Base-by-base conservation (phyloP, 2,797 vertebrate species). In the Triplophysa bombifrons region DNA sequence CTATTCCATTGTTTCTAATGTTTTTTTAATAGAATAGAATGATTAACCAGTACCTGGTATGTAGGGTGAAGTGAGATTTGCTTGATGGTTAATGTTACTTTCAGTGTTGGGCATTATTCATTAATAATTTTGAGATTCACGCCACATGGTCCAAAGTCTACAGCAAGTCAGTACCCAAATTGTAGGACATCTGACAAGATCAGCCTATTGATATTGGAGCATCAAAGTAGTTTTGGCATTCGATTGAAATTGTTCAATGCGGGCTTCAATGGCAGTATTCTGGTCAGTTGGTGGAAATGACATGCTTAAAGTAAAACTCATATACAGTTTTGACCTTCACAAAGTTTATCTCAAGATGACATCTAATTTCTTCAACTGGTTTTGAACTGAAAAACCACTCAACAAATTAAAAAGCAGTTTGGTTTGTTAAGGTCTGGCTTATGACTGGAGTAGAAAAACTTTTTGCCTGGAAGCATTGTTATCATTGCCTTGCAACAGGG, bases 381-480 rank as follows among this genome's bases (percentile, higher is more conserved):
- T 61, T 58, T 58, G 0, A 70, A 64, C 22, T 75, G 19, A 50
- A 76, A 80, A 76, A 69, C 2, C 60, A 38, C 51, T 38, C n/a
- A 83, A 76, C 88, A 87, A 90, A 84, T 93, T 89, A 86, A 87
- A 88, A 46, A 85, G 84, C 85, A 86, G 85, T 86, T 80, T 82
- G 86, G 84, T 84, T 85, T 90, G 89, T 88, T 84, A 84, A 87
- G 86, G 87, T 89, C 84, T 81, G 87, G 86, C 89, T 94, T 80
- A 86, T 92, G 91, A 88, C 22, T 68, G 75, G 87, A 93, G 90
- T 87, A 90, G 89, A 91, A 90, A 90, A 91, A 84, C 84, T 85
- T 89, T 93, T 94, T 95, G 92, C 93, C 91, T 91, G 88, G 94
- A 92, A 94, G 90, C 92, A 80, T 81, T 90, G 92, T 88, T 2